Base-by-base conservation (phyloP, 2,113 vertebrate species). In the Brachionichthys hirsutus region DNA sequence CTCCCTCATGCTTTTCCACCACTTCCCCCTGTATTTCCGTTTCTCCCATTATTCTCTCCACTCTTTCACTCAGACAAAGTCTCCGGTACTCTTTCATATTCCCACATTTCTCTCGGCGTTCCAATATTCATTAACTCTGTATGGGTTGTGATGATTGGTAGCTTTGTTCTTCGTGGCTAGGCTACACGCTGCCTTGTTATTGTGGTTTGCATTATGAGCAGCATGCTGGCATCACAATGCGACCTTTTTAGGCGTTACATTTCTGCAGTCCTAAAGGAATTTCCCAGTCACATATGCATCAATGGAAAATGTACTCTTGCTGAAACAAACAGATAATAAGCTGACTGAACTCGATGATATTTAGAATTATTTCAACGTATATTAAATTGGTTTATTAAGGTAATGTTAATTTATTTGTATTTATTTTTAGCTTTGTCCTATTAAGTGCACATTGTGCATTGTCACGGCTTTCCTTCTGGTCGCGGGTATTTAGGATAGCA, bases 51-150 rank as follows among this genome's bases (percentile, higher is more conserved):
- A 24, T 3, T 13, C 42, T 48, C 44, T 5, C 49, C 52, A 41
- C 63, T 70, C 30, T 34, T 56, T 64, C 42, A 47, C 56, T 67
- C 56, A 11, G 17, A 56, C 63, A 46, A 53, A 78, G 47, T 70
- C 68, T 72, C 16, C 0, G 1, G 15, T 62, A 67, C 73, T 62
- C 63, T 47, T 54, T 38, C 15, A 64, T 67, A 59, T 80, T 78
- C 60, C 44, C 38, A 22, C 61, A 64, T 57, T 59, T 65, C 70
- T 63, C 34, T 12, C 46, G 49, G 47, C 60, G 75, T 77, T 80
- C 60, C 66, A 53, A 52, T 46, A 50, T 67, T 64, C 54, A 6
- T 13, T 20, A 34, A n/a, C 35, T 30, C 24, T 34, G 2, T n/a
- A n/a, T 57, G 17, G 40, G 20, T 40, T 42, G 46, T 40, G 40